Conservation (phyloP, 2,888 invertebrate genomes). For the Gerris lacustris region DNA sequence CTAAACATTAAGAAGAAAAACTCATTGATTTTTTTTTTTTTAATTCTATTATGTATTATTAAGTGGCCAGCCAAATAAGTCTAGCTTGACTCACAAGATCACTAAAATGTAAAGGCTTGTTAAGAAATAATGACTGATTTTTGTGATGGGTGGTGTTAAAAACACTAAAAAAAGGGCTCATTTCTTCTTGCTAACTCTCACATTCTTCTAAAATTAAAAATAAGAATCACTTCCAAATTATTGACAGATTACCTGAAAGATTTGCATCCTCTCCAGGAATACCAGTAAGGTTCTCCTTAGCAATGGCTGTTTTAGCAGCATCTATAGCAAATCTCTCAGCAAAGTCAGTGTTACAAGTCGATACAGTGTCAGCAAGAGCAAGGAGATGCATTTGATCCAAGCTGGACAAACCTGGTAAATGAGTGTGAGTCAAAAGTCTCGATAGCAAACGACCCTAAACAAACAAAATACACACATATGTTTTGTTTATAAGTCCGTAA, state of each 20-base stretch:
- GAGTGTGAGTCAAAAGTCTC: constrained; percentile 83
- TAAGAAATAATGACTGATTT: too few relatives aligned
- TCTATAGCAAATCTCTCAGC: constrained; percentile 67
- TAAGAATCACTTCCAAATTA: too few relatives aligned
- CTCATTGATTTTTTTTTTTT: too few relatives aligned
- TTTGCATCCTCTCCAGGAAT: constrained; percentile 25
- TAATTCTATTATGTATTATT: too few relatives aligned
- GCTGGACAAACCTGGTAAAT: constrained; percentile 85
- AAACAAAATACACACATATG: constrained; percentile 9
- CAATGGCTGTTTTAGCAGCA: constrained; percentile 52
- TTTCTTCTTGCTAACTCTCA: too few relatives aligned
- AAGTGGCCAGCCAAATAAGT: too few relatives aligned
- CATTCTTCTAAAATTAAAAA: too few relatives aligned
- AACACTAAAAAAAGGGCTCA: too few relatives aligned
- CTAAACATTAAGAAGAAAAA: too few relatives aligned
- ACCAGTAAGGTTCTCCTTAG: constrained; percentile 49
- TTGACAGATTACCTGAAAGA: constrained; percentile 23
- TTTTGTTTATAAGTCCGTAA: neutral
- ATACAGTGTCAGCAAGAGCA: constrained; percentile 96
- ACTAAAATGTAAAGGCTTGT: too few relatives aligned
- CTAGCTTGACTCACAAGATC: too few relatives aligned
- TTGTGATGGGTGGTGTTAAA: too few relatives aligned
- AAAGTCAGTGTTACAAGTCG: constrained; percentile 79
- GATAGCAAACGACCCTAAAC: constrained; percentile 61
- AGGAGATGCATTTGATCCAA: constrained; percentile 98